These are phyloP conservation scores for Cheilosia variabilis DNA, from an alignment of 2,888 invertebrate genomes.

Conservation along the genomic window DNA sequence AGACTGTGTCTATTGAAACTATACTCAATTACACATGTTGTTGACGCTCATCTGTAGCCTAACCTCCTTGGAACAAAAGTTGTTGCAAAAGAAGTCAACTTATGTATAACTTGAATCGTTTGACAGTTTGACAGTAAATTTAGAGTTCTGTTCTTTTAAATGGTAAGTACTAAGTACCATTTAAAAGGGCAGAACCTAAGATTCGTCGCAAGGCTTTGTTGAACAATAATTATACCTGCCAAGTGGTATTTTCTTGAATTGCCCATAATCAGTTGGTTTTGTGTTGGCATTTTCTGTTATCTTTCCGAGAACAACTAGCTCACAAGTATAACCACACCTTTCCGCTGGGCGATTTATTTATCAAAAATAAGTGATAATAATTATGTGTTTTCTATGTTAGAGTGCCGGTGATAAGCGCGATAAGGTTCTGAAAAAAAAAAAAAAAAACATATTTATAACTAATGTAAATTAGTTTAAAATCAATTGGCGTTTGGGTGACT, in stretches of 20 bases:
- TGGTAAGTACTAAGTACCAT: too few species aligned
- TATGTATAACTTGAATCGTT: too few species aligned
- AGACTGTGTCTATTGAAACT: too few species aligned
- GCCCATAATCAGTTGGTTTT: constrained; percentile 13
- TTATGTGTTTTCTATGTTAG: constrained; percentile 11
- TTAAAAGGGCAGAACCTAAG: too few species aligned
- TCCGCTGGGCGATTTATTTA: constrained; percentile 11
- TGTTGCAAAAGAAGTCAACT: too few species aligned
- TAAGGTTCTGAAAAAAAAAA: not conserved
- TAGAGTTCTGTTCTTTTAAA: too few species aligned
- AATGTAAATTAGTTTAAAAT: constrained; percentile 50
- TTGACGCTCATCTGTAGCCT: too few species aligned
- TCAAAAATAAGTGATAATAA: constrained; percentile 28
- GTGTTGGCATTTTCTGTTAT: constrained; percentile 37
- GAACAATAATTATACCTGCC: constrained; percentile 1
- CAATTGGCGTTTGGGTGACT: constrained; percentile 22
- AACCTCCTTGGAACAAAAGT: too few species aligned
- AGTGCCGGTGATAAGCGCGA: constrained; percentile 19
- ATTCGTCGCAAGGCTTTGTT: too few species aligned
- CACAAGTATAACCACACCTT: constrained; percentile 42
- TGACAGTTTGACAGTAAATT: too few species aligned
- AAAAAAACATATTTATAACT: constrained; percentile 6
- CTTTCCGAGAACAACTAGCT: constrained; percentile 44
- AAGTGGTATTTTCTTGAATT: constrained; percentile 12
- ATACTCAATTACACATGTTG: too few species aligned